These are phyloP conservation scores for Phyllotis vaccarum DNA, from an alignment of 2,797 vertebrate genomes.

Conservation along the genomic window DNA sequence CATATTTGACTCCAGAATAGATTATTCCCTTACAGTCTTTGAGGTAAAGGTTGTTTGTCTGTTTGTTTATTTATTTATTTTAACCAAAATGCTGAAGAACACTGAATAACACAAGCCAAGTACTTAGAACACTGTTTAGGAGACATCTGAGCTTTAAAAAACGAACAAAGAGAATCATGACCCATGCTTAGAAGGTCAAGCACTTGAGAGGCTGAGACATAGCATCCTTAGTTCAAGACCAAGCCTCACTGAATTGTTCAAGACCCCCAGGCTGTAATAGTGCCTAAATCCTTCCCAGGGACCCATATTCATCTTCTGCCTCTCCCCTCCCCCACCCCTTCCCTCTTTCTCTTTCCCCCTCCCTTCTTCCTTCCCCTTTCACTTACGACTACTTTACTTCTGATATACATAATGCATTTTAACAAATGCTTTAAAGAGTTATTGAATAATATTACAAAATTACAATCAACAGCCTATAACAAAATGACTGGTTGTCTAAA, in stretches of 20 bases:
- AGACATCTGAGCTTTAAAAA: background rate
- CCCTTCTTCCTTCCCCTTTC: background rate
- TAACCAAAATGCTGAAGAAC: background rate
- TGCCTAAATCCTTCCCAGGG: background rate
- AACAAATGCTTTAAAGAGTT: background rate
- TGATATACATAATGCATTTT: background rate
- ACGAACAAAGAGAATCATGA: background rate
- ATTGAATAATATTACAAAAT: background rate
- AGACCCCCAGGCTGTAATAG: rapidly evolving
- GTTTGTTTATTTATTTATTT: background rate
- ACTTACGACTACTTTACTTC: background rate
- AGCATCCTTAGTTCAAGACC: background rate
- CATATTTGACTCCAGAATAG: background rate
- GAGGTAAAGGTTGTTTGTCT: background rate
- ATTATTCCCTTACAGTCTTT: background rate
- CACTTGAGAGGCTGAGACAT: background rate
- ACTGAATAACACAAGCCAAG: background rate
- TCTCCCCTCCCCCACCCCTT: background rate
- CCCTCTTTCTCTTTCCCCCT: background rate
- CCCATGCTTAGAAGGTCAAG: background rate
- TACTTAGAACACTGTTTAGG: background rate
- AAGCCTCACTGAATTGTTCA: background rate
- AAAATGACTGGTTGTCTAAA: background rate
- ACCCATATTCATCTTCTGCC: background rate
- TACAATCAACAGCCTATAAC: background rate